A percentile compares a stretch with the other conserved stretches of the same genome.
Evolutionary conservation across 2,888 invertebrate genomes (phyloP).

Genomic region (Hemistola chrysoprasaria): DNA sequence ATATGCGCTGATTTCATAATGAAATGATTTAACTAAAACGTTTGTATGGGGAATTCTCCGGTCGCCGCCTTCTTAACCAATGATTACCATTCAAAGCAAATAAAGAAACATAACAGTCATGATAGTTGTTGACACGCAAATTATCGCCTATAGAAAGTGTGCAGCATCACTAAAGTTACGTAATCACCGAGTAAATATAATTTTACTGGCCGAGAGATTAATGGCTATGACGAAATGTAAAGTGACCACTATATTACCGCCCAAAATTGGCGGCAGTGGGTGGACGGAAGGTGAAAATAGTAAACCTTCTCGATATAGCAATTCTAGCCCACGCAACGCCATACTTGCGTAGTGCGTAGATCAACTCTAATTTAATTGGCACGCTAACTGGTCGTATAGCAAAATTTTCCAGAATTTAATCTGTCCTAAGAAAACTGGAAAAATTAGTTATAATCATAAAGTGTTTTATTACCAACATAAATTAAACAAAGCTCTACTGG

Average conservation of each 20-base stretch:
- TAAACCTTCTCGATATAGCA: constrained; percentile 12
- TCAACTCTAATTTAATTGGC: too few species aligned
- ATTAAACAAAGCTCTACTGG: too few species aligned
- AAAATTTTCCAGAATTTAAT: too few species aligned
- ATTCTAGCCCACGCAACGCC: constrained; percentile 10
- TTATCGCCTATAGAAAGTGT: constrained; percentile 38
- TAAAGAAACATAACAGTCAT: constrained; percentile 24
- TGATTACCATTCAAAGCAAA: too few species aligned
- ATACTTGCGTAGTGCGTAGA: background rate
- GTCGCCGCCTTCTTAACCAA: too few species aligned
- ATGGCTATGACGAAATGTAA: constrained; percentile 24
- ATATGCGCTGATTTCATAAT: too few species aligned
- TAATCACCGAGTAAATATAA: constrained; percentile 26
- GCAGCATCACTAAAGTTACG: constrained; percentile 25
- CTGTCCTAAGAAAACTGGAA: too few species aligned
- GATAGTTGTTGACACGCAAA: constrained; percentile 32
- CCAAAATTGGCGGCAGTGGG: constrained; percentile 33
- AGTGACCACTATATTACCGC: constrained; percentile 33
- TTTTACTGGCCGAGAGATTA: constrained; percentile 24
- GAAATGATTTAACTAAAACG: too few species aligned
- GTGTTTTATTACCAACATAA: too few species aligned
- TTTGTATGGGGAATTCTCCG: too few species aligned
- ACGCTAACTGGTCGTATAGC: too few species aligned
- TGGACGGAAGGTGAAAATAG: constrained; percentile 21
- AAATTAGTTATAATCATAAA: too few species aligned